phyloP scores from a whole-genome alignment of 2,113 vertebrate genomes.

The Stegostoma tigrinum region DNA sequence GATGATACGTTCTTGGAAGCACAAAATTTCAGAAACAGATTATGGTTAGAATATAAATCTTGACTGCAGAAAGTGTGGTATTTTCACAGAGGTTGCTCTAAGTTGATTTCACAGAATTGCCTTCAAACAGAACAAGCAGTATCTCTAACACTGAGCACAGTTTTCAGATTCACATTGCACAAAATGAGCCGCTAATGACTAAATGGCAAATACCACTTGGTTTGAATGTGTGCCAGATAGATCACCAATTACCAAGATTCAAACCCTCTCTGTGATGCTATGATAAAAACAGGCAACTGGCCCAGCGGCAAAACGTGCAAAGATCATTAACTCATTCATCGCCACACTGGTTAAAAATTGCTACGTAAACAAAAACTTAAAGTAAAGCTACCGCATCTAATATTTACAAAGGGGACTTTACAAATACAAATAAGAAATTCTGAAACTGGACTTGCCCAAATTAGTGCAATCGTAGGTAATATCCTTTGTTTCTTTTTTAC shows the following conservation, averaged over 20 bases:
- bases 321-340: not conserved
- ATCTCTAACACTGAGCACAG: slow-evolving; percentile 3
- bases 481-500: not conserved
- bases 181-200: not conserved
- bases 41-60: slow-evolving; percentile 5
- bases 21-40: not conserved
- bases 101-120: not conserved
- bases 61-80: not conserved
- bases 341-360: not conserved
- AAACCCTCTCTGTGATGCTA: slow-evolving; percentile 11
- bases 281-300: slow-evolving; percentile 27
- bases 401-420: not conserved
- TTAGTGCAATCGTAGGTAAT: not conserved
- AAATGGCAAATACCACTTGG: slow-evolving; percentile 32
- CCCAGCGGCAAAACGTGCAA: not conserved
- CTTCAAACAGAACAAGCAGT: slow-evolving; percentile 32
- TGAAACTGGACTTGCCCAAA: not conserved
- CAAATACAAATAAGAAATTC: not conserved
- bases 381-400: not conserved
- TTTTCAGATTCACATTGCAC: not conserved
- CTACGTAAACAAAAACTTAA: not conserved
- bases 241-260: slow-evolving; percentile 30
- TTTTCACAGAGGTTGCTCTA: slow-evolving; percentile 3
- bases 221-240: slow-evolving; percentile 27
- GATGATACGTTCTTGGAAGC: not conserved